These are phyloP conservation scores for Rhyacophila brunnea DNA, from an alignment of 1,140 invertebrate genomes.

Conservation along the genomic window DNA sequence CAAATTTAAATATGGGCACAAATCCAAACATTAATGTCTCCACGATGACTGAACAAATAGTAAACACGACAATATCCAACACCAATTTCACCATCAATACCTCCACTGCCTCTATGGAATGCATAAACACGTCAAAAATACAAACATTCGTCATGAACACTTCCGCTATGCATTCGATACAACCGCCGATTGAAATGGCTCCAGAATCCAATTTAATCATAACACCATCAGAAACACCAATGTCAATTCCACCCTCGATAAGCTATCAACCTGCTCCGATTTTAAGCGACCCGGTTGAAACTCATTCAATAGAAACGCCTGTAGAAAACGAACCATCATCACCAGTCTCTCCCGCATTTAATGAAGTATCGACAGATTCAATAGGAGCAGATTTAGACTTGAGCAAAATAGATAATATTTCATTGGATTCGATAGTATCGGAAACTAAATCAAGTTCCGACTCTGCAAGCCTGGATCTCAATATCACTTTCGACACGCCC, in stretches of 20 bases:
- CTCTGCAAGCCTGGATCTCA: conserved; percentile 13
- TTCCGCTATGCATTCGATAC: conserved; percentile 12
- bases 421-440: conserved; percentile 4
- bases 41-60: not conserved
- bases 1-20: not conserved
- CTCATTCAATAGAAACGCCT: too few relatives aligned
- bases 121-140: not conserved
- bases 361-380: conserved; percentile 17
- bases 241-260: not conserved
- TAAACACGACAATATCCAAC: conserved; percentile 3
- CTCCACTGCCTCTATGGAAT: not conserved
- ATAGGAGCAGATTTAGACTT: conserved; percentile 18
- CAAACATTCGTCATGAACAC: conserved; percentile 7
- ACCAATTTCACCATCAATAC: not conserved
- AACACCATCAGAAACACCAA: not conserved
- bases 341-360: not conserved
- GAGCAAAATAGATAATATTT: conserved; percentile 12
- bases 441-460: conserved; percentile 26
- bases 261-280: not conserved
- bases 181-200: too few relatives aligned
- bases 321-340: not conserved
- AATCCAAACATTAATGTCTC: not conserved
- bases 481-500: conserved; percentile 13
- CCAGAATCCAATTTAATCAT: not conserved
- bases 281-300: too few relatives aligned